Evolutionary conservation across 2,888 invertebrate species (phyloP), one percentile per base, ranked within the genome.

Genomic region (Ophion obscuratus): DNA sequence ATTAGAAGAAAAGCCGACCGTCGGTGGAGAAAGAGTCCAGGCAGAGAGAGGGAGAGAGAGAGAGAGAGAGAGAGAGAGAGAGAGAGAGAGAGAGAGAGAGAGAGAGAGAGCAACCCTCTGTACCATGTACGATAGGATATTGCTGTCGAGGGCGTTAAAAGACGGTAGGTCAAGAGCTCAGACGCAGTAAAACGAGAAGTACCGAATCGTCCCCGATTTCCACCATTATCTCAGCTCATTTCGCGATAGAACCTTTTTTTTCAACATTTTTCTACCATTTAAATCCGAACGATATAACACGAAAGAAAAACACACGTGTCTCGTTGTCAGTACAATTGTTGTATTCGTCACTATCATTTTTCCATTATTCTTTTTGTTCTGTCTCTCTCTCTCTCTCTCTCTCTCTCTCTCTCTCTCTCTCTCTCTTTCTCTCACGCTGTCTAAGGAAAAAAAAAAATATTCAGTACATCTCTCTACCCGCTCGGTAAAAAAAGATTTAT

Each of bases 381-480:
- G 4, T 31, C 31, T 31, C 31, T 31, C 31, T 31, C 3, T 31
- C 31, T 31, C 3, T 31, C 31, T 31, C 31, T 31, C 31, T 31
- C 31, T 31, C 31, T 31, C 31, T 31, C 31, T 31, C 31, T 31
- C 31, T 31, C 31, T 31, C 31, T 31, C 31, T 31, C 31, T 31
- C 31, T 31, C 31, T 31, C 31, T 90, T 84, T 86, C 86, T 92
- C 70, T 84, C 64, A 84, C 83, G 84, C 81, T 76, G 70, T 71
- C 89, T 90, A 88, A 24, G 40, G 53, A 81, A 68, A 81, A 53
- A 53, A 53, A 53, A 20, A 76, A 67, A 14, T 31, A 67, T 84
- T 85, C 67, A 86, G 75, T 88, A 80, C 89, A 90, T 94, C 95
- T 95, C 95, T 95, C 95, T 95, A 95, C 95, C 95, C 95, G 95